Evolutionary conservation across 1,140 invertebrate species (phyloP).

Genomic region (Heliconius congener): DNA sequence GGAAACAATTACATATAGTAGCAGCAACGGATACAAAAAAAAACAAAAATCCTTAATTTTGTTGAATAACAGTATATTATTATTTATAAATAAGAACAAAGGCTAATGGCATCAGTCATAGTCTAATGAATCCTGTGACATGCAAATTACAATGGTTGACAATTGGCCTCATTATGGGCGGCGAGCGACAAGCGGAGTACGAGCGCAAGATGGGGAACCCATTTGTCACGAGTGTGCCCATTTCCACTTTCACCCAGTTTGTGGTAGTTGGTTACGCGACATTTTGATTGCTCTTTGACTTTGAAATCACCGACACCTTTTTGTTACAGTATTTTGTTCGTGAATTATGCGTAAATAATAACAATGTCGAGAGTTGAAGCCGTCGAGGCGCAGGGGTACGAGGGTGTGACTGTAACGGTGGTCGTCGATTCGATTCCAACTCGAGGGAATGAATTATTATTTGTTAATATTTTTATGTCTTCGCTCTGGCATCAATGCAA

Average conservation of each 20-base stretch:
- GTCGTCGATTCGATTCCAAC: too few species aligned
- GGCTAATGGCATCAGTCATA: conserved; percentile 26
- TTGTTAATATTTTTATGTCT: too few species aligned
- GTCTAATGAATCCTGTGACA: conserved; percentile 46
- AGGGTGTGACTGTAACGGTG: too few species aligned
- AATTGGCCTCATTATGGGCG: conserved; percentile 60
- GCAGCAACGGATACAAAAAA: not conserved
- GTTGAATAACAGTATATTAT: conserved; percentile 14
- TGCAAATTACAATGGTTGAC: conserved; percentile 63
- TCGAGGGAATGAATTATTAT: too few species aligned
- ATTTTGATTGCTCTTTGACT: conserved; percentile 59
- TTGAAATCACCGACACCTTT: conserved; percentile 50
- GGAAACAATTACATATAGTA: not conserved
- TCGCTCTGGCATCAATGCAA: too few species aligned
- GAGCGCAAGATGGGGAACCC: conserved; percentile 51
- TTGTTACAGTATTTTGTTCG: conserved; percentile 30
- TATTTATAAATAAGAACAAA: conserved; percentile 29
- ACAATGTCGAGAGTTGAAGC: not conserved
- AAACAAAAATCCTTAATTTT: not conserved
- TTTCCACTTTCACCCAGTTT: conserved; percentile 76
- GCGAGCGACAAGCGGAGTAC: conserved; percentile 41
- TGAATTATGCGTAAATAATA: conserved; percentile 25
- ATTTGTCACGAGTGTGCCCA: conserved; percentile 72
- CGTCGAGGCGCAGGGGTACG: too few species aligned
- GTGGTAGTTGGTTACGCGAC: conserved; percentile 60